Percentiles rank a stretch among this genome's conserved stretches.
Evolutionary conservation across 2,888 invertebrate genomes (phyloP).

Genomic region (Cheilosia soror): DNA sequence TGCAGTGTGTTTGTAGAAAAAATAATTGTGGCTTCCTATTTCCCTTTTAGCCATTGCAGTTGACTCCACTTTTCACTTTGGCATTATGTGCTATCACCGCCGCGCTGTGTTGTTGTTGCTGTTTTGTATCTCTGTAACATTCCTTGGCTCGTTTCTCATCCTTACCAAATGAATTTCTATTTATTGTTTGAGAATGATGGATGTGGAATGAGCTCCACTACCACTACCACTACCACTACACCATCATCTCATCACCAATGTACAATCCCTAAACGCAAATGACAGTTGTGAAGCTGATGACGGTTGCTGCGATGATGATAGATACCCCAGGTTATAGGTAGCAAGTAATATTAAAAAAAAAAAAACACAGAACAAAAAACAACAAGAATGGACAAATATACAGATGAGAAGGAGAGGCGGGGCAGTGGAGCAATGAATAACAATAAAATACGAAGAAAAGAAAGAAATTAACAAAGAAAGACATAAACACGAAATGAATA

Average conservation of each 20-base stretch:
- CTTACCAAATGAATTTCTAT: slow-evolving; percentile 73
- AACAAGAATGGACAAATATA: slow-evolving; percentile 16
- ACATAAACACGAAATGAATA: slow-evolving; percentile 71
- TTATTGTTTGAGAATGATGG: slow-evolving; percentile 66
- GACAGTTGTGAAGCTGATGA: slow-evolving; percentile 64
- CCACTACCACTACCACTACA: not conserved
- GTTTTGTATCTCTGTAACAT: slow-evolving; percentile 41
- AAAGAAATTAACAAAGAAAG: slow-evolving; percentile 65
- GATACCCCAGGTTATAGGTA: slow-evolving; percentile 73
- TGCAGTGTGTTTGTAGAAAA: slow-evolving; percentile 72
- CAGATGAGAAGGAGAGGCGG: not conserved
- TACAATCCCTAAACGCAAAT: slow-evolving; percentile 69
- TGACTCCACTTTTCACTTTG: slow-evolving; percentile 75
- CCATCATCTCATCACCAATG: not conserved
- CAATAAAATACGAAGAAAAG: slow-evolving; percentile 67
- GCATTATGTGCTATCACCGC: slow-evolving; percentile 49
- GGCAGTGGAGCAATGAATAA: slow-evolving; percentile 52
- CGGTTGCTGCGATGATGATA: slow-evolving; percentile 67
- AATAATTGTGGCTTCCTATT: slow-evolving; percentile 75
- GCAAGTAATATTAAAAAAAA: slow-evolving; percentile 59
- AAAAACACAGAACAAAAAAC: slow-evolving; percentile 1
- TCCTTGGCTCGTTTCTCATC: slow-evolving; percentile 25
- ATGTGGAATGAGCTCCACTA: slow-evolving; percentile 27
- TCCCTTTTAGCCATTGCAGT: slow-evolving; percentile 73
- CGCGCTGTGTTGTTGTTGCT: slow-evolving; percentile 7